A percentile compares a stretch with the other conserved stretches of the same genome.
These are phyloP conservation scores for Champsocephalus esox DNA, from an alignment of 2,797 vertebrate species.

Conservation along the genomic window DNA sequence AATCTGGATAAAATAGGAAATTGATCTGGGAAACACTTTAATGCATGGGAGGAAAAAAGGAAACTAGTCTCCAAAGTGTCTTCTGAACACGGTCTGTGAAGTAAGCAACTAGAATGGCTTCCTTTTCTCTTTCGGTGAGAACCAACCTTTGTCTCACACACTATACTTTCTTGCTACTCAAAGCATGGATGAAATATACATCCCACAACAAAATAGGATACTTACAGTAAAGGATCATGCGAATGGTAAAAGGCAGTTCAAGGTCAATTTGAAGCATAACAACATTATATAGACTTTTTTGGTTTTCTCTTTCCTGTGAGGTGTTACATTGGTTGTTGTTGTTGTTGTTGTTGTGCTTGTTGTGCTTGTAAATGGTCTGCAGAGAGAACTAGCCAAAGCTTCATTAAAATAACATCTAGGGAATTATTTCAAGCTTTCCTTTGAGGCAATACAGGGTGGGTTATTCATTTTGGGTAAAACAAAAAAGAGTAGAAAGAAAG, in stretches of 20 bases:
- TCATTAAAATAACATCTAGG: no score
- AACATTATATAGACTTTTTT: no score
- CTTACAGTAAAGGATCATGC: neutral
- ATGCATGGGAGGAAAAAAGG: constrained; percentile 31
- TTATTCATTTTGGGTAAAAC: no score
- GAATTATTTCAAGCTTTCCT: no score
- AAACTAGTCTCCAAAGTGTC: constrained; percentile 31
- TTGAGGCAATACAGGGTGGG: no score
- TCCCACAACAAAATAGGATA: constrained; percentile 36
- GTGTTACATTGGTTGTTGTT: no score
- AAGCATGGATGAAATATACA: constrained; percentile 14
- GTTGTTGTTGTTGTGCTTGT: no score
- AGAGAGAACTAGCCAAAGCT: no score
- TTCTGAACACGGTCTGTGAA: constrained; percentile 42
- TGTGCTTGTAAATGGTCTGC: no score
- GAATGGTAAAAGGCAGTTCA: no score
- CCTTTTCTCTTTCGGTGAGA: constrained; percentile 20
- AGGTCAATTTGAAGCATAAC: no score
- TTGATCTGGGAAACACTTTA: constrained; percentile 43
- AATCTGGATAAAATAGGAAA: constrained; percentile 48
- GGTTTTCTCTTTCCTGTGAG: no score
- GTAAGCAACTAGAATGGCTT: constrained; percentile 20
- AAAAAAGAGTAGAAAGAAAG: neutral
- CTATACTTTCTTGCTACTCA: constrained; percentile 10
- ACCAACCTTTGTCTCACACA: neutral